Evolutionary conservation across 2,113 vertebrate species (phyloP).

Genomic region (Neolamprologus falcicula): DNA sequence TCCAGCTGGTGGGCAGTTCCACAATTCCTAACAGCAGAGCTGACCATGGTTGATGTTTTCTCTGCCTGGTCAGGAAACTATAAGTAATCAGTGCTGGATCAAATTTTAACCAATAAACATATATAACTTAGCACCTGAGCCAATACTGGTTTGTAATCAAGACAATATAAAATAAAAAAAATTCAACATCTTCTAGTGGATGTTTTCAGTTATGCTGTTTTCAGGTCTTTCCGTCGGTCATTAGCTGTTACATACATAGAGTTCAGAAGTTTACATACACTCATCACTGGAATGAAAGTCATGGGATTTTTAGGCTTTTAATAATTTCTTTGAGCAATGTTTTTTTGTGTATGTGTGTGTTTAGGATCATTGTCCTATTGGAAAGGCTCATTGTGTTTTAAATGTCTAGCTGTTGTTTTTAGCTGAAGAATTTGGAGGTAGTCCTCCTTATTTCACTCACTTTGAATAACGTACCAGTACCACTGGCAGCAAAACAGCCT

Average conservation of each 20-base stretch:
- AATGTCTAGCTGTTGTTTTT: not conserved
- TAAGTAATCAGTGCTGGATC: not conserved
- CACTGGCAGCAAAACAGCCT: not conserved
- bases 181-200: not conserved
- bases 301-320: not conserved
- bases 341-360: not conserved
- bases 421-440: not conserved
- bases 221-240: fast-evolving
- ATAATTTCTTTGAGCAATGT: not conserved
- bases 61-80: not conserved
- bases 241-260: not conserved
- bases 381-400: not conserved
- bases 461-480: not conserved
- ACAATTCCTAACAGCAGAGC: slow-evolving; percentile 25
- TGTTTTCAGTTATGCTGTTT: not conserved
- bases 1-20: slow-evolving; percentile 3
- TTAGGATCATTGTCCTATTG: not conserved
- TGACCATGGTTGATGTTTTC: not conserved
- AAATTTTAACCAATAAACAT: not conserved
- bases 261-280: not conserved
- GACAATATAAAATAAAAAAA: not conserved
- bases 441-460: not conserved
- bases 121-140: fast-evolving
- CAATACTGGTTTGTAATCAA: not conserved
- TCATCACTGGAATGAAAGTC: not conserved